Evolutionary conservation across 2,888 invertebrate genomes (phyloP), one percentile per base, ranked within the genome.

Genomic region (Orchesellides sinensis): DNA sequence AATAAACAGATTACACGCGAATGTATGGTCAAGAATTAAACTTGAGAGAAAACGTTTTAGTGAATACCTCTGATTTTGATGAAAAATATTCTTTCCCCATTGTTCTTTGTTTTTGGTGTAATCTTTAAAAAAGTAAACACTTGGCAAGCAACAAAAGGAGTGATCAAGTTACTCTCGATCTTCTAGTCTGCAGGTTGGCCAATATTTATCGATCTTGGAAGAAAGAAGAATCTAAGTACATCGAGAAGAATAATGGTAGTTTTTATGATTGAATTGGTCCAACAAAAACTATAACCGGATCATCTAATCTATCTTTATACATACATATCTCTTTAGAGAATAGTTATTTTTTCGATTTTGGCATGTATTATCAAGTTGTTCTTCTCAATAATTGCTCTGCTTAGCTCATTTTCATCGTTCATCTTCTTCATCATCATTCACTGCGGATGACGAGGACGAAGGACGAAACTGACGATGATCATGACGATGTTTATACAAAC

Each of bases 311-410:
- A 29, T n/a, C 29, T 54, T n/a, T 32, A 25, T 27, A 29, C 27
- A 68, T 27, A 27, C 49, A 52, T 27, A 54, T 19, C 25, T 59
- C 32, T 23, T 59, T 17, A 21, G 2, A 19, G 69, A 54, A 69
- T 32, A 68, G 10, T 56, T 14, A 19, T 27, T 69, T 32, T 49
- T 49, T 52, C 25, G 17, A 63, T 49, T 77, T 77, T 79, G 70
- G 78, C 70, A 79, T 63, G 70, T 47, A 63, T 40, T 59, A 63
- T 79, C 45, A 79, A 70, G 21, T 69, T 69, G 70, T 54, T 63
- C 78, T 40, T 52, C 70, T 45, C 25, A 68, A 70, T 79, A 79
- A 79, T 79, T 79, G 78, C 59, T 77, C 68, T 77, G 68, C 56
- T 68, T 77, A 77, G 45, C 32, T 52, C 69, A 69, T 35, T 35